Conservation (phyloP, 2,113 vertebrate species). For the Saimiri boliviensis region DNA sequence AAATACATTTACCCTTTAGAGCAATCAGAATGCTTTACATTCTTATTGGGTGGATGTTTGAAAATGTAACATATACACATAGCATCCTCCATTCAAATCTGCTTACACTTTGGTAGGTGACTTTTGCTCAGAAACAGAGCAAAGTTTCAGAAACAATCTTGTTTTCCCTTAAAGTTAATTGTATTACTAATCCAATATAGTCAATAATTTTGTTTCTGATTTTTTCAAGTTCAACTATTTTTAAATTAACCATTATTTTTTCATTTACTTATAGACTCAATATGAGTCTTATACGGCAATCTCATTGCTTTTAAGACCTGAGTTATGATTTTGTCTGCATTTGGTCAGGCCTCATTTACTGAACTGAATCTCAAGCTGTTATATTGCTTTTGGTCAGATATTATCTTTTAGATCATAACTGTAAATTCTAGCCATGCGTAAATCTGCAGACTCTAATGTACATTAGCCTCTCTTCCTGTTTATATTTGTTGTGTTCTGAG, state of each 20-base stretch:
- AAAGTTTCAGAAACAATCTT: neutral
- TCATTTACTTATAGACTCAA: neutral
- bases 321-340: conserved; percentile 15
- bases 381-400: neutral
- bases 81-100: neutral
- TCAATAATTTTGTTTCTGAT: neutral
- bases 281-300: neutral
- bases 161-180: neutral
- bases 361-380: neutral
- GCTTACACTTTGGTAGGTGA: neutral
- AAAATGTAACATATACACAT: neutral
- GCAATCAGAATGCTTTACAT: neutral
- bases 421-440: neutral
- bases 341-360: conserved; percentile 29
- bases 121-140: neutral
- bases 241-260: conserved; percentile 34
- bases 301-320: neutral
- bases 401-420: neutral
- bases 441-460: neutral
- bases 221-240: conserved; percentile 4
- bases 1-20: neutral
- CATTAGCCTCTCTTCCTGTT: neutral
- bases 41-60: neutral
- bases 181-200: neutral
- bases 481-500: neutral